Evolutionary conservation across 37 sponge, comb jelly and placozoan species (phyloP), one percentile per base, ranked within the genome.

Genomic region (Crambe crambe): DNA sequence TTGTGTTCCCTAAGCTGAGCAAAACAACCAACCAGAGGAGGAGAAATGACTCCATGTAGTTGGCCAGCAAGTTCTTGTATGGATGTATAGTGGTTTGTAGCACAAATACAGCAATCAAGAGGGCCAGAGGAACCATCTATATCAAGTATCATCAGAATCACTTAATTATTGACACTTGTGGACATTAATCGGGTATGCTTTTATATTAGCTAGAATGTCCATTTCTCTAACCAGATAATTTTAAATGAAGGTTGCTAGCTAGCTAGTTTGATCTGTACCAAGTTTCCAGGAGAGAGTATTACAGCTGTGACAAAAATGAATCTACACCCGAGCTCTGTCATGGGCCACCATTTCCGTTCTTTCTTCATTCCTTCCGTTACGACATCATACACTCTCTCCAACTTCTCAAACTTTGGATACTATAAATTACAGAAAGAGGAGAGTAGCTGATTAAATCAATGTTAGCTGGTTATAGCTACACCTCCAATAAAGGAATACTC

Each of bases 1-100:
- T 69, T 8, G 81, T 70, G 72, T 70, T 70, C 4, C 81, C 81
- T 42, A 80, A n/a, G 21, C 58, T 9, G 1, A 80, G 72, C 17
- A 80, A 0, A n/a, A 37, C 37, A 37, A 80, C 72, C 42, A 80
- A 37, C 40, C 26, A 12, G 8, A 51, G 18, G 25, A 57, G 37
- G 8, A 30, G 30, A 31, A 80, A 56, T 8, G 60, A 29, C 29
- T 80, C 81, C 2, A 41, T 22, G 36, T 20, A 2, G 44, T 80
- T 80, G 26, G 81, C 70, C 25, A 2, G 27, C 27, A 3, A 29
- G 35, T 70, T 39, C 71, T 80, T 57, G 71, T 80, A 80, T 30
- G 81, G 81, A 10, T 70, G 72, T 25, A 70, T 38, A 1, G 36
- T 54, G 4, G n/a, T 34, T 1, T 58, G 70, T 10, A 37, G 8